Evolutionary conservation across 2,888 invertebrate species (phyloP).

Genomic region (Eustalomyia histrio): DNA sequence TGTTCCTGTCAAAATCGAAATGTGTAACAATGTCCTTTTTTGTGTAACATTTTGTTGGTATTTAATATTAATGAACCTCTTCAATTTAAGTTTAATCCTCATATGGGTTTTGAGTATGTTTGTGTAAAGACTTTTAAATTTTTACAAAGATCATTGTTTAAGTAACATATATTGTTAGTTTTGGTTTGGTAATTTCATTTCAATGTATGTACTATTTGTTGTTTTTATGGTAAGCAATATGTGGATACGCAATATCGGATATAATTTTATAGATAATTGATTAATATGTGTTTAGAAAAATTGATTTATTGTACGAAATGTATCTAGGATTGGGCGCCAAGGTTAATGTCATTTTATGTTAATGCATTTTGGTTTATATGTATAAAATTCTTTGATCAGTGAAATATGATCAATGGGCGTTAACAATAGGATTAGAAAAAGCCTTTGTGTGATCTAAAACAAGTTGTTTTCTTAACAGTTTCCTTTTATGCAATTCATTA

Average conservation of each 20-base stretch:
- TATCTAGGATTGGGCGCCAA: no score
- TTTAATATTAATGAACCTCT: constrained; percentile 59
- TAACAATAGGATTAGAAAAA: no score
- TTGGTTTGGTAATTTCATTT: constrained; percentile 42
- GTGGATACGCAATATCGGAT: constrained; percentile 50
- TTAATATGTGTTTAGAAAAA: constrained; percentile 10
- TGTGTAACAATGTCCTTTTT: constrained; percentile 41
- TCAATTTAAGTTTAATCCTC: constrained; percentile 48
- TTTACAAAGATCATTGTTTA: constrained; percentile 1
- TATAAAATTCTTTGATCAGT: no score
- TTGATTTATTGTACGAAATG: not conserved
- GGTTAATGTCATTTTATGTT: no score
- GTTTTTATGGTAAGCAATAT: constrained; percentile 7
- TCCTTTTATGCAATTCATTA: no score
- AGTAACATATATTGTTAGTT: constrained; percentile 44
- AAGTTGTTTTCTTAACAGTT: no score
- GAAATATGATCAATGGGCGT: no score
- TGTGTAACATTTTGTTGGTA: constrained; percentile 12
- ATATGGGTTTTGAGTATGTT: constrained; percentile 17
- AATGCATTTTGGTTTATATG: no score
- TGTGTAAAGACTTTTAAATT: not conserved
- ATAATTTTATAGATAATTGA: constrained; percentile 28
- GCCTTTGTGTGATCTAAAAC: no score
- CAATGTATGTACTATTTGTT: constrained; percentile 19
- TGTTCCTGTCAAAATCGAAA: constrained; percentile 14